phyloP scores from a whole-genome alignment of 2,888 invertebrate species.

The Nomada hirtipes region DNA sequence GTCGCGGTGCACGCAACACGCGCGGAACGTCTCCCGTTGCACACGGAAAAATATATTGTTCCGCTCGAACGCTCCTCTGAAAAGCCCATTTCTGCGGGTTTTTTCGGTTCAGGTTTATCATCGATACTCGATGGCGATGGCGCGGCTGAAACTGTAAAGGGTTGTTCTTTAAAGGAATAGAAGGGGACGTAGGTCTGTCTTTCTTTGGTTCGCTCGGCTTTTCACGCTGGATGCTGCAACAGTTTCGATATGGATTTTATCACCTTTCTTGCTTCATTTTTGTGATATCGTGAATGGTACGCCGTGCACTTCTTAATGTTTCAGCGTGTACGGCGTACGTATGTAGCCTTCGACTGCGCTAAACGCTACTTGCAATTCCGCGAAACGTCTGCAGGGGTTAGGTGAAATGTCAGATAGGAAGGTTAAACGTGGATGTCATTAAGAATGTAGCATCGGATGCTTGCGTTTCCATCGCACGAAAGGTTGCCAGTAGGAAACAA shows the following conservation, averaged over 20 bases:
- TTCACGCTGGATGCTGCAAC: no score
- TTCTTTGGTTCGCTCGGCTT: no score
- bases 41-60: constrained; percentile 42
- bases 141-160: no score
- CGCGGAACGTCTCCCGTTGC: constrained; percentile 43
- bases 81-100: background rate
- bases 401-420: constrained; percentile 63
- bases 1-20: constrained; percentile 60
- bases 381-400: constrained; percentile 62
- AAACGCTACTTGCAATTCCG: constrained; percentile 52
- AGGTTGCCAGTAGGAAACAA: constrained; percentile 41
- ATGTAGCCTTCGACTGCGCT: constrained; percentile 46
- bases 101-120: no score
- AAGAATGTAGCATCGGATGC: constrained; percentile 49
- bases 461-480: constrained; percentile 44
- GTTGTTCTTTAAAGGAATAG: no score
- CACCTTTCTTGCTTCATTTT: background rate
- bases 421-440: constrained; percentile 57
- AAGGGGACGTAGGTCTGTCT: no score
- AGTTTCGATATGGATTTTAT: no score
- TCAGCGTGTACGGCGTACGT: constrained; percentile 3
- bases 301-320: background rate
- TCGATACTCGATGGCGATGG: background rate
- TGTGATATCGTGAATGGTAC: background rate
- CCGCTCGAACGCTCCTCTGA: background rate